These are phyloP conservation scores for Circaetus gallicus DNA, from an alignment of 2,113 vertebrate genomes.

Conservation along the genomic window DNA sequence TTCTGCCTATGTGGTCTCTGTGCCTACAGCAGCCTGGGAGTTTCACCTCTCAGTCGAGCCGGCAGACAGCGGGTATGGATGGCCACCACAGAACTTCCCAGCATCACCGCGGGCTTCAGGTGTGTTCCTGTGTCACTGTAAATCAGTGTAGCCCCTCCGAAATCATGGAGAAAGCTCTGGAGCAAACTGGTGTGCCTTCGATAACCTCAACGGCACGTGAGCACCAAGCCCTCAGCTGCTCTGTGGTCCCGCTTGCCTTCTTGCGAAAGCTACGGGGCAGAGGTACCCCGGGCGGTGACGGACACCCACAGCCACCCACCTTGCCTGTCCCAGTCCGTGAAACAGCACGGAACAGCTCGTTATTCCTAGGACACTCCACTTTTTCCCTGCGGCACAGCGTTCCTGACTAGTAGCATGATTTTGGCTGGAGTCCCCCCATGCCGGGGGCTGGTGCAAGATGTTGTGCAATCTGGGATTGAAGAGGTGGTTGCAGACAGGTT, in stretches of 20 bases:
- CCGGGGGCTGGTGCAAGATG: background rate
- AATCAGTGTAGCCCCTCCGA: background rate
- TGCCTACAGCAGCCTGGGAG: background rate
- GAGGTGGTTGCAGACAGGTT: background rate
- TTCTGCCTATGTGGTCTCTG: background rate
- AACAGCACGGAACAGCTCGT: background rate
- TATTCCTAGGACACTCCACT: background rate
- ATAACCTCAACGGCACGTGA: background rate
- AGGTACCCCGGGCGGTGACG: accelerated
- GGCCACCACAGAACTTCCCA: background rate
- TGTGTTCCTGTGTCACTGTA: background rate
- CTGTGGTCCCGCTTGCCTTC: background rate
- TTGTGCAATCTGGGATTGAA: background rate
- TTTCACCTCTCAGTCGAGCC: background rate
- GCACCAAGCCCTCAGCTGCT: background rate
- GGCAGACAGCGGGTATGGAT: background rate
- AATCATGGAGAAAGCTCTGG: background rate
- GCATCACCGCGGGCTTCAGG: background rate
- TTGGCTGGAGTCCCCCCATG: background rate
- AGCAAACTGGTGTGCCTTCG: background rate
- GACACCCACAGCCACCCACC: background rate
- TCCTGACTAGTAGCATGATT: background rate
- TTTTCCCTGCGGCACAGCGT: background rate
- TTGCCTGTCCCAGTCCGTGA: background rate
- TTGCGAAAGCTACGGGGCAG: background rate